phyloP scores from a whole-genome alignment of 2,797 vertebrate genomes.

The Muraenolepis orangiensis region DNA sequence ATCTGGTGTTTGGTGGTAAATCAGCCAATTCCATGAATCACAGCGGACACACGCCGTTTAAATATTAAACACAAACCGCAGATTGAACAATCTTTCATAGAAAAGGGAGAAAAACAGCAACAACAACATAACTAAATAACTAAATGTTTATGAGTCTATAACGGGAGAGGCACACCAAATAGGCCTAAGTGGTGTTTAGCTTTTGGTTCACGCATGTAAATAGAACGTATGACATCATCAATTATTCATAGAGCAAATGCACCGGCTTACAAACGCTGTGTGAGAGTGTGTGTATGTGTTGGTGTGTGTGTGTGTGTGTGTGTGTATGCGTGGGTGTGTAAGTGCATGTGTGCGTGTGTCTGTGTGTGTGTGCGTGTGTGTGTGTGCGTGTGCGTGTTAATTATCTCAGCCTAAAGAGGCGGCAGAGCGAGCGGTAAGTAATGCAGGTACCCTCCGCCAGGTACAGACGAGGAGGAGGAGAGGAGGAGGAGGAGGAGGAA shows the following conservation, averaged over 20 bases:
- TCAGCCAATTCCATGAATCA: too few relatives aligned
- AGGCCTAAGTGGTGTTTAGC: constrained; percentile 1
- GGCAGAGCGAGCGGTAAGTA: constrained; percentile 28
- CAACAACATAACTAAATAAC: not conserved
- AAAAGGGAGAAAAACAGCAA: not conserved
- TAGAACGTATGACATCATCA: constrained; percentile 30
- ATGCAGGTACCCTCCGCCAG: constrained; percentile 54
- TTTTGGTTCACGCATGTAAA: constrained; percentile 20
- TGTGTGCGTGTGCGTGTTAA: not conserved
- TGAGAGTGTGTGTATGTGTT: too few relatives aligned
- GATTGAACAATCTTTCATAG: not conserved
- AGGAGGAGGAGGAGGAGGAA: not conserved
- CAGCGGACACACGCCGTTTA: too few relatives aligned
- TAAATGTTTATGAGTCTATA: not conserved
- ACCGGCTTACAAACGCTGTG: not conserved
- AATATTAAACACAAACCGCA: not conserved
- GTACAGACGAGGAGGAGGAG: constrained; percentile 49
- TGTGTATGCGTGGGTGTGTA: too few relatives aligned
- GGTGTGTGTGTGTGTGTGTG: too few relatives aligned
- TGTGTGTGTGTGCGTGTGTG: too few relatives aligned
- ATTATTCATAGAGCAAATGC: constrained; percentile 43
- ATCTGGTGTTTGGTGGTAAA: too few relatives aligned
- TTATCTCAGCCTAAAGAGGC: not conserved
- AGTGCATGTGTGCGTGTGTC: too few relatives aligned
- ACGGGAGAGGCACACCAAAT: not conserved